Evolutionary conservation across 2,888 invertebrate species (phyloP).

Genomic region (Agrotis clavis): DNA sequence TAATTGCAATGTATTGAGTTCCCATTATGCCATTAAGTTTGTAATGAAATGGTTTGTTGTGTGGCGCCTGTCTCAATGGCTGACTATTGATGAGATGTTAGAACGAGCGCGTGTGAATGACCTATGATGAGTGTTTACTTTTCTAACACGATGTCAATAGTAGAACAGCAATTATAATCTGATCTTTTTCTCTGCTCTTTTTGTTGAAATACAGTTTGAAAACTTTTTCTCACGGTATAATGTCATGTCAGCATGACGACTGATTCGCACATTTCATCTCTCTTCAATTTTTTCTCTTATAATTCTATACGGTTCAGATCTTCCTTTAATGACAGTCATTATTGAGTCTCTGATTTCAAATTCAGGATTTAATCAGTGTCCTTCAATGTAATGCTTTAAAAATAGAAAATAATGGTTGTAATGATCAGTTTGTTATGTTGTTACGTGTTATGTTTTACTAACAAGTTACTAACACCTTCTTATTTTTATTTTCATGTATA

Average conservation of each 20-base stretch:
- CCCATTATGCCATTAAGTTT: constrained; percentile 61
- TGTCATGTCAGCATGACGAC: not conserved
- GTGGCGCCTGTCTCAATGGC: constrained; percentile 55
- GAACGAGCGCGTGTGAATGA: constrained; percentile 35
- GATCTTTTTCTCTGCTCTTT: not conserved
- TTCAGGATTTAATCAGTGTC: no score
- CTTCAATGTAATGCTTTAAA: no score
- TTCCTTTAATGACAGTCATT: not conserved
- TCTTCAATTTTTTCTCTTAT: not conserved
- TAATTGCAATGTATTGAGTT: constrained; percentile 68
- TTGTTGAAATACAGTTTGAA: no score
- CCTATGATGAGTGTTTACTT: constrained; percentile 28
- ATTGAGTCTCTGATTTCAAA: not conserved
- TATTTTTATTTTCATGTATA: no score
- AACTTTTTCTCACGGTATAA: not conserved
- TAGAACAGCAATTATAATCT: not conserved
- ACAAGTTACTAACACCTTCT: no score
- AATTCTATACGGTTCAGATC: no score
- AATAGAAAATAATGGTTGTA: no score
- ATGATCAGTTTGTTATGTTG: no score
- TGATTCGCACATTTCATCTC: not conserved
- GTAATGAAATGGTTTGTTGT: constrained; percentile 60
- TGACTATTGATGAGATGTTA: constrained; percentile 27
- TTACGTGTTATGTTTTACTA: no score
- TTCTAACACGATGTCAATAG: not conserved